phyloP scores from a whole-genome alignment of 2,888 invertebrate species.

The Melinaea menophilus region DNA sequence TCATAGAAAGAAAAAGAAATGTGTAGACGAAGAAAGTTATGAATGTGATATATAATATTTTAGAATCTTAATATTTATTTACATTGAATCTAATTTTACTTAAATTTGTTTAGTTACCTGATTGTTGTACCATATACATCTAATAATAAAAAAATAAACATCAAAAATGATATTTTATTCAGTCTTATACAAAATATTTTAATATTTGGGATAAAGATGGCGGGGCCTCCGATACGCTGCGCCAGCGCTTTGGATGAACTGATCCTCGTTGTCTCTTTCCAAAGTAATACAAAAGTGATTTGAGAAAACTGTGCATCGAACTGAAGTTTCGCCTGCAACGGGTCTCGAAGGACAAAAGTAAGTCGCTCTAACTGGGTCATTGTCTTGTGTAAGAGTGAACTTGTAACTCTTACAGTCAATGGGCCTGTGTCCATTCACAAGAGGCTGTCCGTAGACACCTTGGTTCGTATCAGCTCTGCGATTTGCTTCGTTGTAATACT shows the following conservation, averaged over 20 bases:
- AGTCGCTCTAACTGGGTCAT: conserved; percentile 51
- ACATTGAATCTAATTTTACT: conserved; percentile 4
- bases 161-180: conserved; percentile 1
- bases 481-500: conserved; percentile 44
- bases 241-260: conserved; percentile 50
- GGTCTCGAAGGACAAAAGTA: conserved; percentile 67
- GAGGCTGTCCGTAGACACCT: conserved; percentile 26
- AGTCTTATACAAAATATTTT: conserved; percentile 9
- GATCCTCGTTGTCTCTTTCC: conserved; percentile 58
- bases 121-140: conserved; percentile 21
- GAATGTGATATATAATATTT: conserved; percentile 41
- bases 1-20: conserved; percentile 55
- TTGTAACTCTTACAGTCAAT: conserved; percentile 72
- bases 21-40: conserved; percentile 54
- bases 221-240: conserved; percentile 57
- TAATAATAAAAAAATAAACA: conserved; percentile 16
- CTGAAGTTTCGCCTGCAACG: conserved; percentile 46
- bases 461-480: conserved; percentile 39
- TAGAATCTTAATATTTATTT: conserved; percentile 13
- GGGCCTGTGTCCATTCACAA: conserved; percentile 37
- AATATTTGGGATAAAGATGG: conserved; percentile 8
- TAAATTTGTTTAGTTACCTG: conserved; percentile 9
- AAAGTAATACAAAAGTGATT: conserved; percentile 67
- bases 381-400: conserved; percentile 59
- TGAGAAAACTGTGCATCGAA: conserved; percentile 67